A percentile compares a stretch with the other conserved stretches of the same genome.
These are phyloP conservation scores for Tetramorium alpestre DNA, from an alignment of 1,140 invertebrate genomes.

Conservation along the genomic window DNA sequence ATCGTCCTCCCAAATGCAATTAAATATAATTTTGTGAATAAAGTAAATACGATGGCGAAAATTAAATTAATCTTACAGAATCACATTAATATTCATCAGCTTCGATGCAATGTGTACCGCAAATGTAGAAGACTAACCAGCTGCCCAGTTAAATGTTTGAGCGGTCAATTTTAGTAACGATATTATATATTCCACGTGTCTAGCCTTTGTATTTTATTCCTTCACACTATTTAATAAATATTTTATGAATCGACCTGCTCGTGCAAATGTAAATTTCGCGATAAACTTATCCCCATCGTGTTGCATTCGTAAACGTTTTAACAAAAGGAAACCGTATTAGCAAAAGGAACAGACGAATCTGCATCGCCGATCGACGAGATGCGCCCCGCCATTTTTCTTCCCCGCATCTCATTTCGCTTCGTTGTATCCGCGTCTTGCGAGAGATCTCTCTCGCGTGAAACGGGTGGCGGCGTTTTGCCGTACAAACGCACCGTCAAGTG, in stretches of 20 bases:
- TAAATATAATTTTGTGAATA: constrained; percentile 46
- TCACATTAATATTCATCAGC: constrained; percentile 8
- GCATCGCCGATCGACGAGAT: neutral
- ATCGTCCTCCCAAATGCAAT: neutral
- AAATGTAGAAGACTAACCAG: neutral
- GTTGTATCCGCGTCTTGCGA: constrained; percentile 28
- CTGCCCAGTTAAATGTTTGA: neutral
- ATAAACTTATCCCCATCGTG: neutral
- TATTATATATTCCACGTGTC: neutral
- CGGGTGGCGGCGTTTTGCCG: neutral
- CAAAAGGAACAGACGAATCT: constrained; percentile 3
- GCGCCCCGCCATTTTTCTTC: constrained; percentile 19
- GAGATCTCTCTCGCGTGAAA: constrained; percentile 18
- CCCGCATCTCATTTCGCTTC: constrained; percentile 49
- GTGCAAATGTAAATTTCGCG: neutral
- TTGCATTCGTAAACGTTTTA: neutral
- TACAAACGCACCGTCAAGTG: constrained; percentile 3
- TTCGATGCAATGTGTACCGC: neutral
- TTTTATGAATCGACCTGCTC: neutral
- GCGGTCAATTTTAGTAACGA: neutral
- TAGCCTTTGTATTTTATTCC: neutral
- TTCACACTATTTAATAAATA: neutral
- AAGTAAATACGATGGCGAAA: constrained; percentile 32
- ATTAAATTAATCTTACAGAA: constrained; percentile 21
- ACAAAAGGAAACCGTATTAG: neutral